Base-by-base conservation (phyloP, 2,888 invertebrate genomes). In the Drosophila peninsularis region DNA sequence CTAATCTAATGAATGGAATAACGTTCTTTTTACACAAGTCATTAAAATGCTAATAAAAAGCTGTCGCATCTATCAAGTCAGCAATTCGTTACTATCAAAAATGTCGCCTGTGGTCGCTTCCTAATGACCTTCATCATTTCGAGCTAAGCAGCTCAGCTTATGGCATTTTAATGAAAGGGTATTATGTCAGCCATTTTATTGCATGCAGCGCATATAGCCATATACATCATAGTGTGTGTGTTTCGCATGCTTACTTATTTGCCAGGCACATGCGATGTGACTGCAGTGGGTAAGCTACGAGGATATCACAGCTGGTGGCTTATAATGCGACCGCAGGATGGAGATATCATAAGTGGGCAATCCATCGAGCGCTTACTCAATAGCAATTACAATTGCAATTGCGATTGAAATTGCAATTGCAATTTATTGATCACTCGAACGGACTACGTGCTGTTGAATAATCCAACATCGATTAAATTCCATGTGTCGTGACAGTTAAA, bases 331-430 rank as follows among this genome's bases (percentile, higher is more conserved):
- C 54, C 64, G 27, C 49, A 54, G 21, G 50, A 54, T 44, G 21
- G 55, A 58, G 57, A 50, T 71, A 53, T 61, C 57, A 65, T 66
- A 66, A 76, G 61, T 65, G 72, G 72, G 62, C 80, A 62, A 76
- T 72, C 65, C 68, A 69, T 78, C 55, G 61, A 58, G 55, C 50
- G 61, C 53, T 56, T 63, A 56, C 68, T 56, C 55, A 67, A 79
- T 85, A 72, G 86, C 82, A 71, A 79, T 75, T 79, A 80, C 85
- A 73, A 56, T 62, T 66, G 50, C 74, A 66, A 69, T 62, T 69
- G 57, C 78, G 61, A 71, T 75, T 80, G 17, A 19, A 19, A 34
- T 34, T 50, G 7, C 49, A 50, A 50, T 36, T 36, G 14, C 36
- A 52, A 80, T 67, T 78, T 67, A 77, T 54, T 24, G 56, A 50